Evolutionary conservation across 2,888 invertebrate species (phyloP), one percentile per base, ranked within the genome.

Genomic region (Nebria salina): DNA sequence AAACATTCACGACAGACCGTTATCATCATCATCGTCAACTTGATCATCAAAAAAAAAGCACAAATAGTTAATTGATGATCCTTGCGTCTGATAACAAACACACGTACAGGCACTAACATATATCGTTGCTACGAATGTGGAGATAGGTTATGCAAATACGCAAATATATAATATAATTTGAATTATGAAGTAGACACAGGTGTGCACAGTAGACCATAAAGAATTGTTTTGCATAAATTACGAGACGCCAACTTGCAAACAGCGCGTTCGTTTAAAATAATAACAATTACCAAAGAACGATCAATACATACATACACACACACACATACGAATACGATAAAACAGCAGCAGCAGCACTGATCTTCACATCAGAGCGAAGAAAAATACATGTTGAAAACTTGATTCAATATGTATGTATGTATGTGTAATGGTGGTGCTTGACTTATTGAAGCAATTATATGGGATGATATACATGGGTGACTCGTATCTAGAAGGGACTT

Each of bases 101-200:
- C 34, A 34, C 34, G 4, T 34, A 34, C 34, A 34, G 5, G 34
- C 5, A 5, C 4, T 34, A 34, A 34, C 34, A 34, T 34, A 34
- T 34, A 54, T 54, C 54, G 54, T 54, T 54, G 54, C 7, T 54
- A 54, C 13, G 54, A 54, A 54, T 54, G 34, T 34, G 34, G 34
- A 34, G 34, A 54, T 54, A 54, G 54, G 15, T 65, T 80, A 80
- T 80, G 80, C 80, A 75, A 80, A 80, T 80, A 80, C 72, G 75
- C 8, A 54, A 54, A 54, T 54, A 54, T 54, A 54, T 54, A 80
- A 80, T 80, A 70, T 80, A 80, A 80, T 80, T 80, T 80, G 75
- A 80, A 80, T 80, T 80, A 80, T 80, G 80, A 80, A 80, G 26
- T 64, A 75, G 73, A 78, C 80, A 80, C 80, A 80, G 80, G 80